Conservation (phyloP, 2,888 invertebrate species). For the Polyommatus icarus region DNA sequence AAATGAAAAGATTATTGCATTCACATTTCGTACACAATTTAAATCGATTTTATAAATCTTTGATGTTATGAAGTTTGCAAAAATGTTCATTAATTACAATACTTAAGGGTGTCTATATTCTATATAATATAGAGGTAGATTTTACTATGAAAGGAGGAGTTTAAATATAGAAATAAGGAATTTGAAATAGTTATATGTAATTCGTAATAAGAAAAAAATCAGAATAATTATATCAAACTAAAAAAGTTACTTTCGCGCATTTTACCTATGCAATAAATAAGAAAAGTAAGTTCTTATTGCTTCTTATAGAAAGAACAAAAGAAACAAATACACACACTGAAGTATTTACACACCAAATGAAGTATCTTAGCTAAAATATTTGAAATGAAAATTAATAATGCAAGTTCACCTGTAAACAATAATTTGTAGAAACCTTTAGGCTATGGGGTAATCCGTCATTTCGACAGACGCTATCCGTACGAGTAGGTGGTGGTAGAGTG, state of each 20-base stretch:
- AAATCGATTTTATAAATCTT: constrained; percentile 52
- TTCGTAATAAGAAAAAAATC: no score
- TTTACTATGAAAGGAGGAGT: neutral
- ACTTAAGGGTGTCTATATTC: no score
- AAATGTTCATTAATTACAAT: no score
- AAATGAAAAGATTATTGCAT: constrained; percentile 55
- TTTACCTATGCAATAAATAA: no score
- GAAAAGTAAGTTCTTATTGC: no score
- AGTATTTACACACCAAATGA: no score
- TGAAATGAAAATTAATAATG: neutral
- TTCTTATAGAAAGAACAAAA: no score
- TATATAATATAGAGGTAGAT: neutral
- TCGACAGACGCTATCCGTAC: neutral
- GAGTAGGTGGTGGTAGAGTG: neutral
- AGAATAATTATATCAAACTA: no score
- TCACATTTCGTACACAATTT: constrained; percentile 56
- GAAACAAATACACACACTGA: no score
- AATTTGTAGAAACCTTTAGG: neutral
- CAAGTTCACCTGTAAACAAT: neutral
- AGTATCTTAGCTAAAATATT: neutral
- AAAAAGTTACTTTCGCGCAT: no score
- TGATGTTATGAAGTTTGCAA: constrained; percentile 46
- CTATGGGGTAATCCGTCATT: neutral
- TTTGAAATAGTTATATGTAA: no score
- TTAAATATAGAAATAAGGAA: no score